phyloP scores from a whole-genome alignment of 1,140 invertebrate genomes.

The Zaprionus camerounensis region DNA sequence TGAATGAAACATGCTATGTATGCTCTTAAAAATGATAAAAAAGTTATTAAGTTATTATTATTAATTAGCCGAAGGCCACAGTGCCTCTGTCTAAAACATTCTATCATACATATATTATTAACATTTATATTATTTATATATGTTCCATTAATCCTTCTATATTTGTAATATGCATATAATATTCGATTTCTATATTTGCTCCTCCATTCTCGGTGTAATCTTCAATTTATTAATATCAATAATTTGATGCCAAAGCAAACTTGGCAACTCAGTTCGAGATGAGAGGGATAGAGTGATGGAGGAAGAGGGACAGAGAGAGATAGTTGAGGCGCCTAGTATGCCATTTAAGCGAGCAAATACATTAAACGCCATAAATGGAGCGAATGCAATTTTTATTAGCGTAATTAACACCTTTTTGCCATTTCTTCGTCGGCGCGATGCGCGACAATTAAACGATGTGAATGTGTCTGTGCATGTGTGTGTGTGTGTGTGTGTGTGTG shows the following conservation, averaged over 20 bases:
- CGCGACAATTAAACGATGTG: constrained; percentile 60
- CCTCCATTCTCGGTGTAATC: neutral
- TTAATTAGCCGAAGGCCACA: no score
- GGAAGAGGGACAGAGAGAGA: constrained; percentile 11
- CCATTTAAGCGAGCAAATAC: constrained; percentile 61
- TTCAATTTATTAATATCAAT: neutral
- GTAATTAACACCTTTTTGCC: constrained; percentile 72
- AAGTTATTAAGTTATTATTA: no score
- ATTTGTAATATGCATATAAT: no score
- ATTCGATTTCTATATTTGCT: no score
- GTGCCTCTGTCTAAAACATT: no score
- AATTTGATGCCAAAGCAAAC: neutral
- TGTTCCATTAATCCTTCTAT: neutral
- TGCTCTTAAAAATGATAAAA: no score
- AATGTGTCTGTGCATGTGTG: neutral
- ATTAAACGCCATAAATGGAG: constrained; percentile 70
- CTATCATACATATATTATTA: no score
- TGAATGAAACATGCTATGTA: no score
- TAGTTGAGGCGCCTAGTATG: constrained; percentile 53
- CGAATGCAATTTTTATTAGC: constrained; percentile 75
- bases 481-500: neutral
- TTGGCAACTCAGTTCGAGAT: neutral
- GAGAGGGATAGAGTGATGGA: constrained; percentile 44
- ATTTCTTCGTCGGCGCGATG: constrained; percentile 6
- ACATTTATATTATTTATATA: no score